Base-by-base conservation (phyloP, 2,888 invertebrate species). In the Dione vanillae region DNA sequence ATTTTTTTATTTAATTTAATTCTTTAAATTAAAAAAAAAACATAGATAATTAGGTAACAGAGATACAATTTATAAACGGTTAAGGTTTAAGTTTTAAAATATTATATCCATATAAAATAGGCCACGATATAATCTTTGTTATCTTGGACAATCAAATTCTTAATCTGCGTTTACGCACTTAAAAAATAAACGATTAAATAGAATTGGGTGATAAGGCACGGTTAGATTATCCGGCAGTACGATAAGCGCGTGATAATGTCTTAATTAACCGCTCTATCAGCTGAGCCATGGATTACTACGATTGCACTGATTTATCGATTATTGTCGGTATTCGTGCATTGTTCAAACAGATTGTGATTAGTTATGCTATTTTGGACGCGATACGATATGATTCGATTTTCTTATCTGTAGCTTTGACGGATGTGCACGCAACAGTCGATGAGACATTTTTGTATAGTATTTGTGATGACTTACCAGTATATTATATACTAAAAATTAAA, bases 291-390 rank as follows among this genome's bases (percentile, higher is more conserved):
- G 85, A 88, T 89, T 88, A 88, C 79, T 76, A 76, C 76, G 85
- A 86, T 85, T 83, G 81, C 78, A 76, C 85, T 89, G 91, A 91
- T 92, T 92, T 87, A 89, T 88, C 89, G 82, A 77, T 67, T 78
- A 78, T 72, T 78, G 86, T 82, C 89, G 87, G 88, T 75, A 77
- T 85, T 82, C 87, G 88, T 81, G 78, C 82, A 83, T 85, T 83
- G 83, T 82, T 75, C 70, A 75, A 75, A 77, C 74, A 79, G 79
- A 80, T 79, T 72, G 75, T 73, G 77, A 79, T 79, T 75, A 75
- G 65, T 68, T 72, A 47, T 51, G 71, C 58, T 74, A 69, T 77
- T 80, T 73, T 71, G 62, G 61, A 68, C 66, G 49, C 52, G 69
- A 65, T 65, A 47, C 67, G 75, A 65, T 65, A 47, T 65, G 75